Conservation (phyloP, 1,140 invertebrate species). For the Eupeodes corollae region DNA sequence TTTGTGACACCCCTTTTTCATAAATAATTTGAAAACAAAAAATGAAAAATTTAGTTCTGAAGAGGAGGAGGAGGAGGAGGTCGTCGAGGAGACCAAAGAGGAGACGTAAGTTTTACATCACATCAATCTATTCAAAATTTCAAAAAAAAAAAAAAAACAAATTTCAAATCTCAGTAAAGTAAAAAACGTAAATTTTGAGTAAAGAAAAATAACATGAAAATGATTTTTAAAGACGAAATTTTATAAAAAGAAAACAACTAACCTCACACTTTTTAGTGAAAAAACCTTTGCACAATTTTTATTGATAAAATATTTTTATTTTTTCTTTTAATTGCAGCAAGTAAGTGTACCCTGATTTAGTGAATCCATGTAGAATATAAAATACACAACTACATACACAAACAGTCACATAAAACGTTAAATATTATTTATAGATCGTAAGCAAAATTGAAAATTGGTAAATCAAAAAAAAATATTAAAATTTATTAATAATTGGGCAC, state of each 20-base stretch:
- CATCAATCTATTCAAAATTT: slow-evolving; percentile 6
- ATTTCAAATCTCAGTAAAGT: not conserved
- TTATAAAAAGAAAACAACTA: not conserved
- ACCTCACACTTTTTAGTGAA: not conserved
- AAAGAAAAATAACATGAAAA: not conserved
- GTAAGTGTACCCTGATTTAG: slow-evolving; percentile 37
- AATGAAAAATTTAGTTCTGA: slow-evolving; percentile 40
- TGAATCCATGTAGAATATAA: slow-evolving; percentile 24
- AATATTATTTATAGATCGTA: slow-evolving; percentile 7
- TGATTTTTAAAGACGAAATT: not conserved
- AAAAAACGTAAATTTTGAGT: no score
- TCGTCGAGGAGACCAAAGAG: slow-evolving; percentile 47
- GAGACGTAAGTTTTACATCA: slow-evolving; percentile 49
- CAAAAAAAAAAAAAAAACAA: slow-evolving; percentile 7
- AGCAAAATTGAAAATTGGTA: no score
- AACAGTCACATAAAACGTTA: slow-evolving; percentile 1
- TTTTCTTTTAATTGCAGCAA: slow-evolving; percentile 45
- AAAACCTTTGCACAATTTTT: not conserved
- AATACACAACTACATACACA: slow-evolving; percentile 3
- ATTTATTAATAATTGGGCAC: not conserved
- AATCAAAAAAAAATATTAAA: not conserved
- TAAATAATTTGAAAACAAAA: slow-evolving; percentile 11
- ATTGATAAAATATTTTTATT: slow-evolving; percentile 9
- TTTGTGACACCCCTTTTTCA: no score
- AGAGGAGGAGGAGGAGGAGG: slow-evolving; percentile 59